Percentiles rank a stretch among this genome's conserved stretches.
Evolutionary conservation across 2,113 vertebrate genomes (phyloP).

Genomic region (Dasyprocta punctata): DNA sequence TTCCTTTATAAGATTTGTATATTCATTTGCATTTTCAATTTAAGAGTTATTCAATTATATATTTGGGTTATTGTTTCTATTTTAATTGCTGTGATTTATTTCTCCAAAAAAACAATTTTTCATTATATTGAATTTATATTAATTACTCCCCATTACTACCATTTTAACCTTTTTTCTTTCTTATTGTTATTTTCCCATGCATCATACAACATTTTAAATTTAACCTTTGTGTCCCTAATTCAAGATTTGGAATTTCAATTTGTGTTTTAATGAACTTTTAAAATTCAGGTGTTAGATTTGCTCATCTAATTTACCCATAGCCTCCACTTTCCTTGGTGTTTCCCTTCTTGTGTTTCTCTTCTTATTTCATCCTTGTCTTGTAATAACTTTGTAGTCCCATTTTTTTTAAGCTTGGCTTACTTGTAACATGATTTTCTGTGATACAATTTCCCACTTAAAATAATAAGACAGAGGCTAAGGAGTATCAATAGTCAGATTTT

Average conservation of each 20-base stretch:
- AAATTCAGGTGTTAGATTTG: not conserved
- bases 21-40: not conserved
- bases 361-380: not conserved
- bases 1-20: not conserved
- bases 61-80: not conserved
- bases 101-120: conserved; percentile 15
- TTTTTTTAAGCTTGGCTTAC: not conserved
- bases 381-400: not conserved
- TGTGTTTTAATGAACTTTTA: not conserved
- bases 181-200: not conserved
- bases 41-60: not conserved
- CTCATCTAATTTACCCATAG: not conserved
- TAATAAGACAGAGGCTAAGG: not conserved
- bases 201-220: not conserved
- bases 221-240: not conserved
- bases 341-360: too few relatives aligned
- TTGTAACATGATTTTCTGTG: not conserved
- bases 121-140: not conserved
- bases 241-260: conserved; percentile 33
- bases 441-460: not conserved
- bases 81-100: not conserved
- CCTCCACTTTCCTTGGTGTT: not conserved
- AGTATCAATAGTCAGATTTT: not conserved
- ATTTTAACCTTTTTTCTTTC: not conserved
- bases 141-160: not conserved